Percentiles rank a stretch among this genome's conserved stretches.
Evolutionary conservation across 2,888 invertebrate genomes (phyloP).

Genomic region (Synergus gifuensis): DNA sequence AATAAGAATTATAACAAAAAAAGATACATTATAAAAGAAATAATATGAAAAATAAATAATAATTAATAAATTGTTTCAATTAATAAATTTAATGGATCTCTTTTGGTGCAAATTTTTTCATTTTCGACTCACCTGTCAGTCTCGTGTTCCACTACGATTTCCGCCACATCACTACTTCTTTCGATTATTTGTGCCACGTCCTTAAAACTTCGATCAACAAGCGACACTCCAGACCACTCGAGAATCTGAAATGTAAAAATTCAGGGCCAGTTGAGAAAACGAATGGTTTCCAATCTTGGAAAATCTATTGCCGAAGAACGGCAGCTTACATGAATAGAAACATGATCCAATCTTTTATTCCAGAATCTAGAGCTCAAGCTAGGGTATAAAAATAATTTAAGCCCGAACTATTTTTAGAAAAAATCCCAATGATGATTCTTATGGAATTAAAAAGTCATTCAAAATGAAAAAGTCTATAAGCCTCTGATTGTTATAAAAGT

Average conservation of each 20-base stretch:
- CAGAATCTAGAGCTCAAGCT: conserved; percentile 3
- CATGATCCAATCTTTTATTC: conserved; percentile 19
- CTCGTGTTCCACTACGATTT: conserved; percentile 91
- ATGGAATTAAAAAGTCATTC: too few species aligned
- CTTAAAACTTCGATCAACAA: conserved; percentile 95
- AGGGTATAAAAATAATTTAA: background rate
- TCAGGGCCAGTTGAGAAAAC: conserved; percentile 32
- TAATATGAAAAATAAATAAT: too few species aligned
- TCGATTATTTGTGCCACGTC: conserved; percentile 95
- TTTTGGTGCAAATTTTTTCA: too few species aligned
- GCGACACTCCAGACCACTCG: conserved; percentile 93
- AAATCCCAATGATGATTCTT: too few species aligned
- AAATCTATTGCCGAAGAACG: conserved; percentile 10
- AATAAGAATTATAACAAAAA: conserved; percentile 44
- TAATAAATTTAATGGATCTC: too few species aligned
- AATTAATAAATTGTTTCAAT: too few species aligned
- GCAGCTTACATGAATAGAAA: conserved; percentile 25
- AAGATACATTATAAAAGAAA: background rate
- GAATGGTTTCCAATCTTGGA: conserved; percentile 31
- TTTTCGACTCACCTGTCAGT: conserved; percentile 80
- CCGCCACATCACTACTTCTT: conserved; percentile 90
- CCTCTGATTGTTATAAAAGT: too few species aligned
- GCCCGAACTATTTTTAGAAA: too few species aligned
- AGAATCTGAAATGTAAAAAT: conserved; percentile 82
- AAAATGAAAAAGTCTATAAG: too few species aligned